Evolutionary conservation across 2,888 invertebrate genomes (phyloP).

Genomic region (Eutolmus rufibarbis): DNA sequence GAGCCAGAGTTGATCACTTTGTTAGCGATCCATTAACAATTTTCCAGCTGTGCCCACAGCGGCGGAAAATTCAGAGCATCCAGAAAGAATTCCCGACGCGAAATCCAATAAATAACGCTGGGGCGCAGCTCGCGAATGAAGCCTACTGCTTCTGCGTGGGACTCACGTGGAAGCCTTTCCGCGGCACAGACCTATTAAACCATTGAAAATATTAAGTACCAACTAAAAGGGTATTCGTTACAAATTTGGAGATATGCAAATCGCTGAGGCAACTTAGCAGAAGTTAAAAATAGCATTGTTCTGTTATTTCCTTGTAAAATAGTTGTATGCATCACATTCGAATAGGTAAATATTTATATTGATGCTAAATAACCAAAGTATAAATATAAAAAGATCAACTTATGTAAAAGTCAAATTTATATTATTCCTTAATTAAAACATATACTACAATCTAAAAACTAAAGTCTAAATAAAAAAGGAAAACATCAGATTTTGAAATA

Average conservation of each 20-base stretch:
- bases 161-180: background rate
- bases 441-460: too few relatives aligned
- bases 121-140: background rate
- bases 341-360: too few relatives aligned
- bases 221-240: background rate
- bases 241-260: background rate
- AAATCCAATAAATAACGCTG: background rate
- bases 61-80: constrained; percentile 26
- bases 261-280: background rate
- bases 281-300: background rate
- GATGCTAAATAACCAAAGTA: too few relatives aligned
- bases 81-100: background rate
- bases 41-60: constrained; percentile 28
- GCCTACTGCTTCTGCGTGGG: background rate
- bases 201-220: background rate
- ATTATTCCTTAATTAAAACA: too few relatives aligned
- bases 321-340: background rate
- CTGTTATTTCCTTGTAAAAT: background rate
- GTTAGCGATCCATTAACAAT: constrained; percentile 29
- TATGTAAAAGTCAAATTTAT: too few relatives aligned
- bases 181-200: background rate
- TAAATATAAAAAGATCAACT: too few relatives aligned
- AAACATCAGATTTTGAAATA: too few relatives aligned
- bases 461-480: too few relatives aligned
- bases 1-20: background rate